These are phyloP conservation scores for Drosophila virilis DNA, from an alignment of 1,140 invertebrate genomes.

Conservation along the genomic window DNA sequence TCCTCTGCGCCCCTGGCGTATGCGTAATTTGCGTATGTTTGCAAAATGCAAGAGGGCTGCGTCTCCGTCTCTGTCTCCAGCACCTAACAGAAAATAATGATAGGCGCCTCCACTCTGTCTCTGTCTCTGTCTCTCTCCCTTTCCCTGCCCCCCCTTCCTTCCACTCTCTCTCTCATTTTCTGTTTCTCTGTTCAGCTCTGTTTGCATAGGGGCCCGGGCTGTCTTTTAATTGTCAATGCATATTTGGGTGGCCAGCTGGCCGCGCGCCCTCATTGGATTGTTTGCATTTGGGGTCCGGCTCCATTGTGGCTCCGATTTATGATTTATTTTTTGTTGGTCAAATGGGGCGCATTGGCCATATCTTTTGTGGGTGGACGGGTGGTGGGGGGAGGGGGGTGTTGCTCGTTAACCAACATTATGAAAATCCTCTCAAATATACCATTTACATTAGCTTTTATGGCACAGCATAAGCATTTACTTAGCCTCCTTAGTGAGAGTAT, in stretches of 20 bases:
- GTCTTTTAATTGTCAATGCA: slow-evolving; percentile 77
- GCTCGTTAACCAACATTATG: background rate
- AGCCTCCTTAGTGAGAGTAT: too few relatives aligned
- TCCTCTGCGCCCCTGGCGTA: slow-evolving; percentile 17
- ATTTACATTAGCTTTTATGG: background rate
- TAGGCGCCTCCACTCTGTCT: slow-evolving; percentile 36
- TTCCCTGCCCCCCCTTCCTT: background rate
- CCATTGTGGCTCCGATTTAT: slow-evolving; percentile 74
- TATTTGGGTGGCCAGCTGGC: slow-evolving; percentile 44
- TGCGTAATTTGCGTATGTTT: slow-evolving; percentile 66
- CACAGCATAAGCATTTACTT: too few relatives aligned
- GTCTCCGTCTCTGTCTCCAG: slow-evolving; percentile 31
- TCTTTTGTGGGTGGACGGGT: background rate
- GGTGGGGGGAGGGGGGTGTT: background rate
- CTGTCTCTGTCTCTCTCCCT: background rate
- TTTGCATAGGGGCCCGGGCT: slow-evolving; percentile 8
- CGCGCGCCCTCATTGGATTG: slow-evolving; percentile 44
- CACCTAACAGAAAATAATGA: slow-evolving; percentile 76
- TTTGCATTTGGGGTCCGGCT: slow-evolving; percentile 45
- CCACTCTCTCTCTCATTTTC: background rate
- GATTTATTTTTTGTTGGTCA: slow-evolving; percentile 69
- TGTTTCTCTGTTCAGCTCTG: slow-evolving; percentile 3
- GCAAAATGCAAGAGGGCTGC: slow-evolving; percentile 62
- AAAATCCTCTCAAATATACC: background rate
- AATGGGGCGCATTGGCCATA: slow-evolving; percentile 33